A percentile compares a stretch with the other conserved stretches of the same genome.
These are phyloP conservation scores for Amphiura filiformis DNA, from an alignment of 35 echinoderm and acorn worm species.

Conservation along the genomic window DNA sequence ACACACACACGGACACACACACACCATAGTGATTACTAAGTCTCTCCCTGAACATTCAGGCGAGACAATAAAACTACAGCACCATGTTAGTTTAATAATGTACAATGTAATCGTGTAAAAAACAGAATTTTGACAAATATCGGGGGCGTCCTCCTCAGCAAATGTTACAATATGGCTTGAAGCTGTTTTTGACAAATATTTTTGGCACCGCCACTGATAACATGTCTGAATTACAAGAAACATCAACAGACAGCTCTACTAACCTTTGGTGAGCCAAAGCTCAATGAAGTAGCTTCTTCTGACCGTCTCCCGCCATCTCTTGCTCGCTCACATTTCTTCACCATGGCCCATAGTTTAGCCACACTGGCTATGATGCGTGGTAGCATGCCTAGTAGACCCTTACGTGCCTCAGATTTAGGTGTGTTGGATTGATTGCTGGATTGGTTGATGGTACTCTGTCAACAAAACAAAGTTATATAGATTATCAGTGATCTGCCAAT, in stretches of 20 bases:
- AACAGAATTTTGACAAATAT: too few species aligned
- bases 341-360: constrained; percentile 74
- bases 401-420: constrained; percentile 84
- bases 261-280: constrained; percentile 91
- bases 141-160: too few species aligned
- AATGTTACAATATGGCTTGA: too few species aligned
- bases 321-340: constrained; percentile 68
- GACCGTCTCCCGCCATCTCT: constrained; percentile 55
- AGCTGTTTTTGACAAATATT: too few species aligned
- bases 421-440: constrained; percentile 66
- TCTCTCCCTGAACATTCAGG: too few species aligned
- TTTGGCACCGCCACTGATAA: too few species aligned
- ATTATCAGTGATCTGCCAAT: too few species aligned
- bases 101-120: too few species aligned
- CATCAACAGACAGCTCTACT: background rate
- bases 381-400: constrained; percentile 82
- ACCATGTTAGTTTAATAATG: too few species aligned
- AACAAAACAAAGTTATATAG: background rate
- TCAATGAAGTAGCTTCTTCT: constrained; percentile 59
- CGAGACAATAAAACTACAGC: too few species aligned
- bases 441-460: constrained; percentile 55
- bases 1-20: too few species aligned
- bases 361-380: constrained; percentile 88
- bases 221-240: background rate
- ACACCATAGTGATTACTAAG: too few species aligned